These are phyloP conservation scores for Apotomis capreana DNA, from an alignment of 2,888 invertebrate species.

Conservation along the genomic window DNA sequence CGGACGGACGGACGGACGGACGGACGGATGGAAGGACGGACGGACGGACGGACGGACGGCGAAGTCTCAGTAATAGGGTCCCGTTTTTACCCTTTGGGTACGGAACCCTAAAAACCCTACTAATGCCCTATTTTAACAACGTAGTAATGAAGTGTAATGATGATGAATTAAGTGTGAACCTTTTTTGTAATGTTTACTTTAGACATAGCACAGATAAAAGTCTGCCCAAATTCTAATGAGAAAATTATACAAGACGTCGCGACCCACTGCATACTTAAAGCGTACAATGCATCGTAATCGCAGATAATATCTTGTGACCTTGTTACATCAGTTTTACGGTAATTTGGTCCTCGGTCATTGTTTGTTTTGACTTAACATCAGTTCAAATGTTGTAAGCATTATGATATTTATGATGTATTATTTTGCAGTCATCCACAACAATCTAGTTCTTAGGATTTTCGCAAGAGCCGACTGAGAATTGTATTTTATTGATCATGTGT, in stretches of 20 bases:
- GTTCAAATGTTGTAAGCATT: background rate
- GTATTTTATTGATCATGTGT: too few species aligned
- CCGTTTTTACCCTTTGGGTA: too few species aligned
- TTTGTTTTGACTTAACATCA: conserved; percentile 6
- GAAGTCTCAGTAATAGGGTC: too few species aligned
- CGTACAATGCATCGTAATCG: conserved; percentile 12
- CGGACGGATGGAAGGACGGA: too few species aligned
- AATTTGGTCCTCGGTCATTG: conserved; percentile 40
- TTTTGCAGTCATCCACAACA: background rate
- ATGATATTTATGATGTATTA: background rate
- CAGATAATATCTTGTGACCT: conserved; percentile 27
- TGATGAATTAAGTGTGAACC: conserved; percentile 16
- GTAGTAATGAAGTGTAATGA: background rate
- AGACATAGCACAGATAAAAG: conserved; percentile 5
- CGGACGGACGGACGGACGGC: too few species aligned
- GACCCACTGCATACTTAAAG: conserved; percentile 18
- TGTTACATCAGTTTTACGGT: conserved; percentile 34
- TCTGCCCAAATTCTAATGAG: conserved; percentile 3
- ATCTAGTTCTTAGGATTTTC: too few species aligned
- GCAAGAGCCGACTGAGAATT: too few species aligned
- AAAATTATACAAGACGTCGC: conserved; percentile 24
- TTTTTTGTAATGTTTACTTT: conserved; percentile 23
- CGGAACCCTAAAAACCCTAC: background rate
- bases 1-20: too few species aligned
- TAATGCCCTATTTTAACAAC: conserved; percentile 9